Percentiles rank a stretch among this genome's conserved stretches.
Evolutionary conservation across 2,797 vertebrate genomes (phyloP).

Genomic region (Anguilla obscura): DNA sequence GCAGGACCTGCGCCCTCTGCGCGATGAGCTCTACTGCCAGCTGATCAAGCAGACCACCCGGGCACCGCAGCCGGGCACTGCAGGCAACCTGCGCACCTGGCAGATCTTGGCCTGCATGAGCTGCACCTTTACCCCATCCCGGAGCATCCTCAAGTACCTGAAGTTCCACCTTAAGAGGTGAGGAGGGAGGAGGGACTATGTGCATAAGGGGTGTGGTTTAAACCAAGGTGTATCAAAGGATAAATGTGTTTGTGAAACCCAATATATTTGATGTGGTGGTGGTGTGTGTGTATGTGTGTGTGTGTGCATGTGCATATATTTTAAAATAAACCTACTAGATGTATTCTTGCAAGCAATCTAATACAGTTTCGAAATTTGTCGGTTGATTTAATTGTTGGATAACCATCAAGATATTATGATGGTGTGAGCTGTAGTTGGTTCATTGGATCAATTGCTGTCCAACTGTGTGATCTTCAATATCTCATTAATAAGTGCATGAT

Average conservation of each 20-base stretch:
- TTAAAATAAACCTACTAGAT: background rate
- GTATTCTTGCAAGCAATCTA: background rate
- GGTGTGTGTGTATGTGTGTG: background rate
- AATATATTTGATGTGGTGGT: background rate
- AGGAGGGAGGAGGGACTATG: background rate
- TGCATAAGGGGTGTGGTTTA: background rate
- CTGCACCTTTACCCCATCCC: conserved; percentile 86
- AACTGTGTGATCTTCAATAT: conserved; percentile 5
- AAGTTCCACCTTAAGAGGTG: conserved; percentile 96
- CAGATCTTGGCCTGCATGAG: conserved; percentile 90
- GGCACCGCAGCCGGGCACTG: conserved; percentile 76
- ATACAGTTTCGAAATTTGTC: background rate
- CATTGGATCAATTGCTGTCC: background rate
- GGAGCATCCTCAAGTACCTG: conserved; percentile 87
- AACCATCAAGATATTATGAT: background rate
- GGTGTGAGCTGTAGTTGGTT: background rate
- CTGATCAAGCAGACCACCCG: conserved; percentile 93
- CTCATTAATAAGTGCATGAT: background rate
- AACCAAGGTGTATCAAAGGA: background rate
- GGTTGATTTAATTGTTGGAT: background rate
- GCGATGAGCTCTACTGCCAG: conserved; percentile 95
- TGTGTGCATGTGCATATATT: background rate
- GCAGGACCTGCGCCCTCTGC: conserved; percentile 85
- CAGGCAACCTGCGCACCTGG: conserved; percentile 86
- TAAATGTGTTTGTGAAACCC: background rate